Evolutionary conservation across 1,140 invertebrate genomes (phyloP).

Genomic region (Drosophila ironensis): DNA sequence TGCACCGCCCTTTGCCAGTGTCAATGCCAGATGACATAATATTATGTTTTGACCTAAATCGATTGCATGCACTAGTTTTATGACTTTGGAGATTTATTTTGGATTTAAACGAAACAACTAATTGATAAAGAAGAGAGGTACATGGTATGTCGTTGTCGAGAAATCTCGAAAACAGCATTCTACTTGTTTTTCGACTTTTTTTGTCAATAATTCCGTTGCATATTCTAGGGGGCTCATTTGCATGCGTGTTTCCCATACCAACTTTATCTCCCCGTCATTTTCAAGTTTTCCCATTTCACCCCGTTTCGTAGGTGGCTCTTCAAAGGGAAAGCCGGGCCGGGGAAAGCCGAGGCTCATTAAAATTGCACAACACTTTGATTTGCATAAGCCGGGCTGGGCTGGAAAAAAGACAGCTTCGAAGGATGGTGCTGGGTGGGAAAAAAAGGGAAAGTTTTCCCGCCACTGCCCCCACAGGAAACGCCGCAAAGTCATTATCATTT

Average conservation of each 20-base stretch:
- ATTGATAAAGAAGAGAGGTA: too few species aligned
- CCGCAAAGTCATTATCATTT: slow-evolving; percentile 44
- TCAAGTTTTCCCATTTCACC: slow-evolving; percentile 24
- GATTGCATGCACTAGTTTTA: too few species aligned
- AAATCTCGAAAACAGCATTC: too few species aligned
- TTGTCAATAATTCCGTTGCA: slow-evolving; percentile 36
- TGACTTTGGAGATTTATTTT: too few species aligned
- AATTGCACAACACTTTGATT: slow-evolving; percentile 77
- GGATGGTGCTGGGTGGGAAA: neutral
- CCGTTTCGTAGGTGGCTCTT: neutral
- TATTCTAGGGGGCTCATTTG: slow-evolving; percentile 40
- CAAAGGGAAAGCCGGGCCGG: neutral
- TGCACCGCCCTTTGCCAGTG: too few species aligned
- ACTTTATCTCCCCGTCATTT: slow-evolving; percentile 26
- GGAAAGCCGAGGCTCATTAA: slow-evolving; percentile 54
- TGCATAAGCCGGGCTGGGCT: slow-evolving; percentile 41
- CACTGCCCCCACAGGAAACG: neutral
- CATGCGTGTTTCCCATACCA: slow-evolving; percentile 4
- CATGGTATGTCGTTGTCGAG: too few species aligned
- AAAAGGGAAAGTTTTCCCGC: slow-evolving; percentile 35
- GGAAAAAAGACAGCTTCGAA: neutral
- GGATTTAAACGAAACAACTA: too few species aligned
- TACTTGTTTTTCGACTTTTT: neutral
- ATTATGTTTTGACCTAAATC: too few species aligned
- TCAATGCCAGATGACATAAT: too few species aligned